These are phyloP conservation scores for Saccostrea glomerata DNA, from an alignment of 1,140 invertebrate genomes.

Conservation along the genomic window DNA sequence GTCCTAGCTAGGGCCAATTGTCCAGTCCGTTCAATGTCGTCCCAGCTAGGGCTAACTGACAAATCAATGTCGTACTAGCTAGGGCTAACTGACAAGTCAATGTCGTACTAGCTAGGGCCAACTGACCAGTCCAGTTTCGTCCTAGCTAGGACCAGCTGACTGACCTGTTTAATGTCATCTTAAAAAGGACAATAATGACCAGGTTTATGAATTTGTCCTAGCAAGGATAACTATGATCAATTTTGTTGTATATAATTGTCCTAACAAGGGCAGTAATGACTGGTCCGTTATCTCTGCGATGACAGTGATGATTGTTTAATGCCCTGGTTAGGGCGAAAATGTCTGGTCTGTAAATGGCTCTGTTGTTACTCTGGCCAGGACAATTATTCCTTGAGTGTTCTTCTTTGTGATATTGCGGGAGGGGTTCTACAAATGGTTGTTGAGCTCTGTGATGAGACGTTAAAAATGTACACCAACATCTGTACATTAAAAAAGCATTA, in stretches of 20 bases:
- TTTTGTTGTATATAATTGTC: not conserved
- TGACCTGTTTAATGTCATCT: too few species aligned
- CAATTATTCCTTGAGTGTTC: not conserved
- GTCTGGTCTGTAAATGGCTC: too few species aligned
- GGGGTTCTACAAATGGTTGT: not conserved
- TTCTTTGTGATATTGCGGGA: not conserved
- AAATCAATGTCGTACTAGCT: too few species aligned
- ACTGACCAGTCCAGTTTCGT: too few species aligned
- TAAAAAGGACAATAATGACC: too few species aligned
- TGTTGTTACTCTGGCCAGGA: not conserved
- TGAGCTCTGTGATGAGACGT: not conserved
- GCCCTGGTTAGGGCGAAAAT: too few species aligned
- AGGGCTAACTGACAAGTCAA: not conserved
- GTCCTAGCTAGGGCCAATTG: constrained; percentile 56
- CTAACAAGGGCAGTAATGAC: not conserved
- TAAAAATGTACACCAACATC: not conserved
- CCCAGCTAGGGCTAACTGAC: too few species aligned
- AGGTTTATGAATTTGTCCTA: too few species aligned
- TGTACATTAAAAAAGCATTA: not conserved
- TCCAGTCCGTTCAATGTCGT: too few species aligned
- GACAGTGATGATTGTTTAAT: too few species aligned
- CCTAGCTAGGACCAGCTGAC: not conserved
- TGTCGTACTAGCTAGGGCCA: too few species aligned
- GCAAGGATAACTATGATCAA: not conserved
- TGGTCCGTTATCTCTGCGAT: too few species aligned